Evolutionary conservation across 2,113 vertebrate genomes (phyloP), one percentile per base, ranked within the genome.

Genomic region (Triplophysa tibetana): DNA sequence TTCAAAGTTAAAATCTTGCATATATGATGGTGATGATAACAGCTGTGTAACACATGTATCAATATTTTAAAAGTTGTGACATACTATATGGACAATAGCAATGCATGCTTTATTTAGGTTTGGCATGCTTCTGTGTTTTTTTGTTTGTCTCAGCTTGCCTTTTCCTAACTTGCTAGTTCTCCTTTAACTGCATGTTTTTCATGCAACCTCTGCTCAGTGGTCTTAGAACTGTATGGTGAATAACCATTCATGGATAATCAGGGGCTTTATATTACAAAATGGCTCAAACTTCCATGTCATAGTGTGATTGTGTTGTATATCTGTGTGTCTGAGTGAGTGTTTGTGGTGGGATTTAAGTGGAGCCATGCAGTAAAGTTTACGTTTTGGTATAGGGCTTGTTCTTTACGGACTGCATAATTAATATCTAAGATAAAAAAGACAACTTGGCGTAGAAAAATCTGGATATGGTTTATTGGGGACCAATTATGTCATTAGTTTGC

Each of bases 51-150:
- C 78, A 84, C 80, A 80, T 77, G 80, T 77, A 81, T 79, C 77
- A 78, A 80, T 84, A 84, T 86, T 75, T 86, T 79, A 78, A 79
- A 81, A 41, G 66, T 65, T 80, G 78, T 77, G 75, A 84, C 79
- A 79, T 85, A 81, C 72, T 77, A 69, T 79, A 83, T 83, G 79
- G 82, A 68, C 52, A 81, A 83, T 58, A 87, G 73, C 79, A 87
- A 77, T 87, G 85, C 85, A 87, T 87, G 86, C 85, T 83, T 85
- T 74, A 65, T 83, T 87, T 87, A 60, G 2, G 48, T 85, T 83
- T 76, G 69, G 83, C 84, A 83, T 84, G 86, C 84, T 82, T 83
- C 66, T 83, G 83, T 87, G 79, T 56, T 63, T 64, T 62, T 43
- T 63, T 26, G 16, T 73, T 63, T 65, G 78, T 86, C 50, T 78